Conservation (phyloP, 2,888 invertebrate genomes). For the Coelopa pilipes region DNA sequence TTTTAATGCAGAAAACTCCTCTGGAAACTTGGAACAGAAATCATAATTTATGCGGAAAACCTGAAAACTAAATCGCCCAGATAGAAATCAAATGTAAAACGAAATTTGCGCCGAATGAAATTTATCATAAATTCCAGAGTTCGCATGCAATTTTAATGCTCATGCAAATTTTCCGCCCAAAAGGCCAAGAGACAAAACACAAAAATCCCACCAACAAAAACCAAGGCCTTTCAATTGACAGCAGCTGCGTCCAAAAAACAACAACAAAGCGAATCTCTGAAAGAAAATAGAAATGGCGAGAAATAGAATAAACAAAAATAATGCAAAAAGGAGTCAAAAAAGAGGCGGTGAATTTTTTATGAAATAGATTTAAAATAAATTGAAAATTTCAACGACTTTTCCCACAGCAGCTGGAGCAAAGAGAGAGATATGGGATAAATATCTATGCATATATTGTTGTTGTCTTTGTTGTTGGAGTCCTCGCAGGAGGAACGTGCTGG, state of each 20-base stretch:
- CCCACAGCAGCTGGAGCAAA: too few species aligned
- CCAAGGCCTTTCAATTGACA: neutral
- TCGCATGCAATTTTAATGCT: neutral
- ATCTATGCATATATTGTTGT: neutral
- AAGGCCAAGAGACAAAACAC: neutral
- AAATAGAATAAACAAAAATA: too few species aligned
- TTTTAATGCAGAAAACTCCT: too few species aligned
- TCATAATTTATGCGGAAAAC: too few species aligned
- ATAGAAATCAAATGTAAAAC: too few species aligned
- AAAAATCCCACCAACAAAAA: neutral
- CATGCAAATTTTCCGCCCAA: neutral
- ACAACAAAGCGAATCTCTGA: neutral
- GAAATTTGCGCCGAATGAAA: too few species aligned
- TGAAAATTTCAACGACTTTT: conserved; percentile 1
- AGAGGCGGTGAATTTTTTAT: conserved; percentile 17
- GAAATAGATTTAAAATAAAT: conserved; percentile 32
- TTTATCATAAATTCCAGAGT: too few species aligned
- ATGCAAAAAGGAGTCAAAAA: too few species aligned
- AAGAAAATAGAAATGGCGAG: too few species aligned
- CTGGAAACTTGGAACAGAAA: too few species aligned
- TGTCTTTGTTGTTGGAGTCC: neutral
- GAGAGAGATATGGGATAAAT: neutral
- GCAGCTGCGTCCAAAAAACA: conserved; percentile 25
- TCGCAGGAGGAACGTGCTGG: conserved; percentile 4
- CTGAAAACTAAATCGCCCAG: too few species aligned